A percentile compares a stretch with the other conserved stretches of the same genome.
phyloP scores from a whole-genome alignment of 2,113 vertebrate genomes.

The Vanacampus margaritifer region DNA sequence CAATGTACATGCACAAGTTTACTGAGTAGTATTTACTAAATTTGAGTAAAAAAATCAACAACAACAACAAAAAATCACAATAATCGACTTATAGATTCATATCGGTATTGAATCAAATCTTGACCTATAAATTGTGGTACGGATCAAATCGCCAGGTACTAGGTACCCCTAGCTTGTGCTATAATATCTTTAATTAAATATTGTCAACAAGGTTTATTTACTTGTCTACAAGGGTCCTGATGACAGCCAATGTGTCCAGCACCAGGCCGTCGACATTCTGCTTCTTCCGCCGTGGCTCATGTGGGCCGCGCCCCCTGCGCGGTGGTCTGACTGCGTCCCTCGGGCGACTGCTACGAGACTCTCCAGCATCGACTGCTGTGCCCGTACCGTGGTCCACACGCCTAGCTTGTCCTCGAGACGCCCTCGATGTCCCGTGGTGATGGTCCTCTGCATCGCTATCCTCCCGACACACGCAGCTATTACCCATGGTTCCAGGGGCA shows the following conservation, averaged over 20 bases:
- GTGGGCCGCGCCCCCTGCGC: slow-evolving; percentile 88
- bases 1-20: too few relatives aligned
- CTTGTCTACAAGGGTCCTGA: slow-evolving; percentile 98
- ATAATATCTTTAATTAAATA: not conserved
- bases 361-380: slow-evolving; percentile 52
- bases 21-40: too few relatives aligned
- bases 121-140: too few relatives aligned
- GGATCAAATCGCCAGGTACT: too few relatives aligned
- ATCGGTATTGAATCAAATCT: too few relatives aligned
- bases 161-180: too few relatives aligned
- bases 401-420: slow-evolving; percentile 71
- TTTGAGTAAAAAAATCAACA: too few relatives aligned
- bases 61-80: too few relatives aligned
- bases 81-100: too few relatives aligned
- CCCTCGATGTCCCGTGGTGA: slow-evolving; percentile 63
- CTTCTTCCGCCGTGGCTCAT: slow-evolving; percentile 95
- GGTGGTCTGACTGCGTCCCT: slow-evolving; percentile 94
- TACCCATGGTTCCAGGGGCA: slow-evolving; percentile 82
- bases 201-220: slow-evolving; percentile 62
- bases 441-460: slow-evolving; percentile 89
- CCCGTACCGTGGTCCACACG: slow-evolving; percentile 74
- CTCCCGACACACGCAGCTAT: slow-evolving; percentile 93
- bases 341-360: slow-evolving; percentile 80
- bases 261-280: slow-evolving; percentile 96
- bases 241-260: slow-evolving; percentile 95